Conservation (phyloP, 2,888 invertebrate species). For the Apantesis nais region DNA sequence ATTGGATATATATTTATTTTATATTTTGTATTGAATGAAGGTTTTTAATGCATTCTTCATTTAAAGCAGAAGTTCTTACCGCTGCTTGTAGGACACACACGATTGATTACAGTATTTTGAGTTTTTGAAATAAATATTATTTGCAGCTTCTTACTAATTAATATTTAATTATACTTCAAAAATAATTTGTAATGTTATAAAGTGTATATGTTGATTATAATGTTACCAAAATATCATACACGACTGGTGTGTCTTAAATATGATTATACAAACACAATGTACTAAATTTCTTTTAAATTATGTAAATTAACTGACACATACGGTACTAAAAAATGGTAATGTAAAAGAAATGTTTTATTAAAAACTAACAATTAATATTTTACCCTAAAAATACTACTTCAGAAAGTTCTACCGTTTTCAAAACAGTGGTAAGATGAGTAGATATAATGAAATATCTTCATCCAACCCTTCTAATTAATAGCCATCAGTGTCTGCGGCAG, state of each 20-base stretch:
- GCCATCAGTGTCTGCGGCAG: constrained; percentile 84
- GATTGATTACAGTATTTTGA: too few species aligned
- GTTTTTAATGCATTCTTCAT: neutral
- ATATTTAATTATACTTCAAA: too few species aligned
- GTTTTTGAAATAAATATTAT: too few species aligned
- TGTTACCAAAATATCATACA: neutral
- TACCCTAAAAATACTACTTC: constrained; percentile 37
- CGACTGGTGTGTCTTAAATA: neutral
- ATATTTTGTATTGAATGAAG: neutral
- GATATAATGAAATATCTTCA: constrained; percentile 84
- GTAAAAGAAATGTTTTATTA: neutral
- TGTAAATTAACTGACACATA: neutral
- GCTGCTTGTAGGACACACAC: too few species aligned
- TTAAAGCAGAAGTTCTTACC: too few species aligned
- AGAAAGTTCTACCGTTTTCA: constrained; percentile 42
- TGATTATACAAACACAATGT: neutral
- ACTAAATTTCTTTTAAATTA: neutral
- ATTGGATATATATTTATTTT: neutral
- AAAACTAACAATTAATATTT: constrained; percentile 12
- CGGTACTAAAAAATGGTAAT: neutral
- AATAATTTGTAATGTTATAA: too few species aligned
- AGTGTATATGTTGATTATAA: too few species aligned
- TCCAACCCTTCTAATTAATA: constrained; percentile 85
- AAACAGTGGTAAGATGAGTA: constrained; percentile 60
- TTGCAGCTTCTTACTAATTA: too few species aligned